Conservation (phyloP, 2,888 invertebrate genomes). For the Notodonta dromedarius region DNA sequence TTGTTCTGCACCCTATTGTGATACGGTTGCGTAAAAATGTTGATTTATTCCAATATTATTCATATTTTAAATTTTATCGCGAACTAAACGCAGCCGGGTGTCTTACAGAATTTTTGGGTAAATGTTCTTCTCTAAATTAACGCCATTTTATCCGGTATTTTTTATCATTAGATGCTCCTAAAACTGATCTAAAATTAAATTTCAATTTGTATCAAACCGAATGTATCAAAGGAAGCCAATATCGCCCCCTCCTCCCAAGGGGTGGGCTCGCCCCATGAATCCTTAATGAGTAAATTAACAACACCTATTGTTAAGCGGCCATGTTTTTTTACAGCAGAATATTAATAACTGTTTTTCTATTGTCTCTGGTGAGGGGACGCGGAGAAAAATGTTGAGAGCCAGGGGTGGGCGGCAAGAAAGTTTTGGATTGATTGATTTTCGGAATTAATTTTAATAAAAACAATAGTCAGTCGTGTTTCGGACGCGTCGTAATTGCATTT, state of each 20-base stretch:
- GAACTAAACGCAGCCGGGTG: too few species aligned
- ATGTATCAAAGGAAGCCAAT: constrained; percentile 49
- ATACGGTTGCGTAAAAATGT: constrained; percentile 40
- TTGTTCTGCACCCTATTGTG: constrained; percentile 60
- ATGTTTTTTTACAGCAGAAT: constrained; percentile 78
- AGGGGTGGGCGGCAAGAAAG: constrained; percentile 49
- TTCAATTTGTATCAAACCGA: constrained; percentile 43
- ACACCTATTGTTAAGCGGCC: constrained; percentile 79
- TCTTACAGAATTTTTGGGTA: not conserved
- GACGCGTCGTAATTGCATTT: constrained; percentile 72
- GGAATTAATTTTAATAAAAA: constrained; percentile 82
- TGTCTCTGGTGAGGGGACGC: constrained; percentile 60
- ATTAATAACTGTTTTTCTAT: constrained; percentile 79
- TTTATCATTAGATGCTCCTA: not conserved
- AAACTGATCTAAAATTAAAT: constrained; percentile 35
- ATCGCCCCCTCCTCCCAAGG: constrained; percentile 38
- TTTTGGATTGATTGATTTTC: constrained; percentile 80
- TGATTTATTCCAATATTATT: constrained; percentile 43
- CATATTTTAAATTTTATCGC: constrained; percentile 7
- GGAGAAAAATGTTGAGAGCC: constrained; percentile 51
- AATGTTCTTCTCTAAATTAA: not conserved
- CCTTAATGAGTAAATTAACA: constrained; percentile 82
- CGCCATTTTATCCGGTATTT: not conserved
- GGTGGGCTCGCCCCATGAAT: constrained; percentile 73
- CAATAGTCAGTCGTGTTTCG: constrained; percentile 70